Base-by-base conservation (phyloP, 2,113 vertebrate genomes). In the Brachirus orientalis region DNA sequence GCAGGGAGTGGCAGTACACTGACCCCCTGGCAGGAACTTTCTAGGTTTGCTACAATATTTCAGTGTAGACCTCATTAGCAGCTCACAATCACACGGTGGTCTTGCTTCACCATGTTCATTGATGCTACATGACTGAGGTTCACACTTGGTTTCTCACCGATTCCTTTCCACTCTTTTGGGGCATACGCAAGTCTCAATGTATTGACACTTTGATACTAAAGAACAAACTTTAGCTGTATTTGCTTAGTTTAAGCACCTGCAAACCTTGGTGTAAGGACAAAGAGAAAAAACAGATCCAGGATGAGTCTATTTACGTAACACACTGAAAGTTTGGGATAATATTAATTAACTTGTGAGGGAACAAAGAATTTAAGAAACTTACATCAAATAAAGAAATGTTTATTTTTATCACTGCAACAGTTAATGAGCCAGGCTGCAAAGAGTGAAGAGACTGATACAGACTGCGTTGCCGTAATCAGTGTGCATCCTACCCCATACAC, bases 1-100 rank as follows among this genome's bases (percentile, higher is more conserved):
- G 56, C 56, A 12, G 44, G 52, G 22, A 63, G 18, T 38, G 55
- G 71, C 60, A 40, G 40, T 47, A 36, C 4, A 40, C 52, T 28
- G 51, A 33, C 44, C 60, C 48, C 48, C 35, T 41, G 63, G 44
- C 36, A 43, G 51, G 41, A 55, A 55, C 63, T 62, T 73, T 67
- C 77, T 67, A 81, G 47, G 20, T 70, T 63, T 57, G 36, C 58
- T 70, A 43, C 66, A 46, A 72, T 54, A 62, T 43, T 70, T 16
- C 41, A 35, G 20, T 1, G 7, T 60, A 53, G 59, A 62, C 55
- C 66, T 86, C 75, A 77, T 75, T 72, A 69, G 65, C 66, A 8
- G 51, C 47, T 67, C 50, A 11, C 44, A 2, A 69, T 74, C 60
- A 77, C 68, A 58, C 40, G 17, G 77, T 73, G 71, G 53, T 70